phyloP scores from a whole-genome alignment of 2,888 invertebrate genomes.

The Andrena flavipes region DNA sequence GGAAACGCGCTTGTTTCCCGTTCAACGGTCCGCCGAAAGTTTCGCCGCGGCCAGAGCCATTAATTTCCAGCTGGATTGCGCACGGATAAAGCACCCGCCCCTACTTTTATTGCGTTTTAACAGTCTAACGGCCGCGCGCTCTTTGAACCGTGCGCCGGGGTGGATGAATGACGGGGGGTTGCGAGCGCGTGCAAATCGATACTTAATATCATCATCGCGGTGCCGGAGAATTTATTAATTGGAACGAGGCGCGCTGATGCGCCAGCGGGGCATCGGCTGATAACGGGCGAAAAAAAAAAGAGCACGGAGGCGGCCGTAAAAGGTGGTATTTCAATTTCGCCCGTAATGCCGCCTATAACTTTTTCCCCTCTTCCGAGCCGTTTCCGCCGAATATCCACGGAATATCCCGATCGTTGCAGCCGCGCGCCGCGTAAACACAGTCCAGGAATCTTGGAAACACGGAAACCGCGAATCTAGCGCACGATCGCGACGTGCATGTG shows the following conservation, averaged over 20 bases:
- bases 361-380: background rate
- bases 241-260: conserved; percentile 7
- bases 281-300: background rate
- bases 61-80: conserved; percentile 40
- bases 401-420: conserved; percentile 18
- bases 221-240: conserved; percentile 41
- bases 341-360: conserved; percentile 10
- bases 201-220: conserved; percentile 28
- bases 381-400: conserved; percentile 4
- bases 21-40: conserved; percentile 39
- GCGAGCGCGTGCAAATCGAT: conserved; percentile 29
- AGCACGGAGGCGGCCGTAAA: background rate
- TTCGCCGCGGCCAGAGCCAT: conserved; percentile 27
- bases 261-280: background rate
- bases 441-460: conserved; percentile 59
- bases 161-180: background rate
- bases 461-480: conserved; percentile 61
- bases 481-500: conserved; percentile 35
- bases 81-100: conserved; percentile 27
- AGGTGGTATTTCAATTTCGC: conserved; percentile 17
- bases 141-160: conserved; percentile 9
- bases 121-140: background rate
- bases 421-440: conserved; percentile 26
- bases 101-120: conserved; percentile 35
- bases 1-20: conserved; percentile 34